Evolutionary conservation across 2,797 vertebrate genomes (phyloP).

Genomic region (Acanthopagrus latus): DNA sequence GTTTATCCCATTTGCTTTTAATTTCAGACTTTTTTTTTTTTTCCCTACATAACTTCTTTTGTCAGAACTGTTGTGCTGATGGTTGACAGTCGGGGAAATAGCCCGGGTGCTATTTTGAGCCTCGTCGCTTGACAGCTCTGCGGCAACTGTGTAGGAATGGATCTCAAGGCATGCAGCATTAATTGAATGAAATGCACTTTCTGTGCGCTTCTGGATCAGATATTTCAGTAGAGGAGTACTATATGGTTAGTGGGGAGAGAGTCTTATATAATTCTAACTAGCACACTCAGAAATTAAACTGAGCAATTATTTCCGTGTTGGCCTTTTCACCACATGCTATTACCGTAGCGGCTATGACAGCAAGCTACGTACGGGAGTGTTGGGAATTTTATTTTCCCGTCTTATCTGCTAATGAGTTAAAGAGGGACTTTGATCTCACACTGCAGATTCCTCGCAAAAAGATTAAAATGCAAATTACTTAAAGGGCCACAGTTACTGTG

Average conservation of each 20-base stretch:
- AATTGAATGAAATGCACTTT: conserved; percentile 65
- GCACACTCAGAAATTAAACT: conserved; percentile 53
- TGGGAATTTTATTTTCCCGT: conserved; percentile 57
- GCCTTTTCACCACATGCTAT: conserved; percentile 51
- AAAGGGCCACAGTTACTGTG: conserved; percentile 36
- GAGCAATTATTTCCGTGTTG: conserved; percentile 52
- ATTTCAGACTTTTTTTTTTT: conserved; percentile 38
- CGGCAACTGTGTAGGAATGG: conserved; percentile 47
- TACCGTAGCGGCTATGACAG: conserved; percentile 35
- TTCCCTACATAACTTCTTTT: conserved; percentile 18
- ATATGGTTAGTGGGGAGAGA: conserved; percentile 7
- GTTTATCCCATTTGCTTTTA: conserved; percentile 46
- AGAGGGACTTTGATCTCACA: conserved; percentile 64
- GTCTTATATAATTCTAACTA: conserved; percentile 5
- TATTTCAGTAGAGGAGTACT: conserved; percentile 29
- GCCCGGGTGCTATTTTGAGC: conserved; percentile 59
- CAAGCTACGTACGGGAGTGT: conserved; percentile 16
- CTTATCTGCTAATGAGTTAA: conserved; percentile 65
- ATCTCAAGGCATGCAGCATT: conserved; percentile 49
- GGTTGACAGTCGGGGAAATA: conserved; percentile 55
- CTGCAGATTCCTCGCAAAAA: conserved; percentile 45
- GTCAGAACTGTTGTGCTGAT: conserved; percentile 33
- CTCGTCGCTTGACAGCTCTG: conserved; percentile 54
- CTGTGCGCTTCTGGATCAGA: conserved; percentile 38
- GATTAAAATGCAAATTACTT: conserved; percentile 62